These are phyloP conservation scores for Ochotona curzoniae DNA, from an alignment of 2,113 vertebrate genomes.

Conservation along the genomic window DNA sequence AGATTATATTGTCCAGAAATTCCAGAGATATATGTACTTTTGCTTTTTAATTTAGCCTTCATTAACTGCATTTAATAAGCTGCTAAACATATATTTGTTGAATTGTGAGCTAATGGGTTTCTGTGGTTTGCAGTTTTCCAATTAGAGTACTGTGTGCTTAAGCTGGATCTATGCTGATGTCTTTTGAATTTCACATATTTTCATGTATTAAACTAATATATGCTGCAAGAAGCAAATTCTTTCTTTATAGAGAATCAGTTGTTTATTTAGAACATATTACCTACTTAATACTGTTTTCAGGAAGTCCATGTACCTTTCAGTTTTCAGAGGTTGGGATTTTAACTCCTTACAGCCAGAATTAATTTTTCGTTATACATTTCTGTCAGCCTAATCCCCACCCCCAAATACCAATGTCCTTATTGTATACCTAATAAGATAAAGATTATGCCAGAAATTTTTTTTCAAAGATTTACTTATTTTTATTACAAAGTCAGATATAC, in stretches of 20 bases:
- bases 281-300: not conserved
- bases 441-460: not conserved
- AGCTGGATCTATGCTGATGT: not conserved
- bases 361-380: not conserved
- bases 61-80: not conserved
- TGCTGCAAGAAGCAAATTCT: not conserved
- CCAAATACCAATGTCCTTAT: not conserved
- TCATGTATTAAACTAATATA: not conserved
- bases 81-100: not conserved
- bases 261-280: constrained; percentile 11
- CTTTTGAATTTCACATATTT: not conserved
- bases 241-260: not conserved
- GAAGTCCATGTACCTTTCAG: not conserved
- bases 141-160: not conserved
- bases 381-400: not conserved
- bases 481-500: too few relatives aligned
- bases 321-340: not conserved
- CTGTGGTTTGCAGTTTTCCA: not conserved
- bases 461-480: too few relatives aligned
- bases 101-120: not conserved
- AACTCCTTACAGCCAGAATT: not conserved
- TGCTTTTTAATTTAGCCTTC: not conserved
- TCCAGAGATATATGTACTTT: not conserved
- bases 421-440: not conserved
- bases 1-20: not conserved